Base-by-base conservation (phyloP, 2,113 vertebrate species). In the Monopterus albus region DNA sequence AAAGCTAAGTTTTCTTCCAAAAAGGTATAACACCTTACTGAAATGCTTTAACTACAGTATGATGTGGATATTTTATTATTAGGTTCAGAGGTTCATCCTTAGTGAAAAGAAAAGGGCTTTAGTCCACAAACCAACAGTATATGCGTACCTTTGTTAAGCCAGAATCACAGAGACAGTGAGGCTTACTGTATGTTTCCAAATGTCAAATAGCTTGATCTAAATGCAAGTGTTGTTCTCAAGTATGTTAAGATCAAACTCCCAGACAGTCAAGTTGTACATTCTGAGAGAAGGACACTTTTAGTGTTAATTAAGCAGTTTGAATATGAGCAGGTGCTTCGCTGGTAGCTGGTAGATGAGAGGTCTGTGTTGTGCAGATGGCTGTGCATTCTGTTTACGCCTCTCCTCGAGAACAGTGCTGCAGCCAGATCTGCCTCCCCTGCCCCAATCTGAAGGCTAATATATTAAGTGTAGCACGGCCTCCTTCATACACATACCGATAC, bases 301-400 rank as follows among this genome's bases (percentile, higher is more conserved):
- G 26, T 26, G 11, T 5, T 15, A 5, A 26, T 66, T 53, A n/a
- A n/a, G n/a, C n/a, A n/a, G n/a, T n/a, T n/a, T n/a, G 23, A 69
- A 55, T 10, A 25, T 23, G 23, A 49, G 40, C 20, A 57, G 49
- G 76, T 70, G 43, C 64, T 71, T 39, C 36, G 40, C 28, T 50
- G 5, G 65, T 46, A 38, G 52, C 3, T 56, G 53, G 46, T 67
- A 25, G 53, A 70, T 50, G 25, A 56, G 59, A 79, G 14, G 49
- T 77, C 45, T 70, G 72, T 51, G 66, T 58, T n/a, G 50, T 78
- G 45, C 80, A 87, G 84, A 85, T 79, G 79, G 80, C 65, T 58
- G 40, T 46, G 60, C 33, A 46, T 78, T 84, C 73, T 84, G 70
- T 80, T 81, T 71, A 60, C 81, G 58, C 78, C 47, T 62, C 74